Evolutionary conservation across 92 coral and sea anemone genomes (phyloP).

Genomic region (Epizoanthus stellaris): DNA sequence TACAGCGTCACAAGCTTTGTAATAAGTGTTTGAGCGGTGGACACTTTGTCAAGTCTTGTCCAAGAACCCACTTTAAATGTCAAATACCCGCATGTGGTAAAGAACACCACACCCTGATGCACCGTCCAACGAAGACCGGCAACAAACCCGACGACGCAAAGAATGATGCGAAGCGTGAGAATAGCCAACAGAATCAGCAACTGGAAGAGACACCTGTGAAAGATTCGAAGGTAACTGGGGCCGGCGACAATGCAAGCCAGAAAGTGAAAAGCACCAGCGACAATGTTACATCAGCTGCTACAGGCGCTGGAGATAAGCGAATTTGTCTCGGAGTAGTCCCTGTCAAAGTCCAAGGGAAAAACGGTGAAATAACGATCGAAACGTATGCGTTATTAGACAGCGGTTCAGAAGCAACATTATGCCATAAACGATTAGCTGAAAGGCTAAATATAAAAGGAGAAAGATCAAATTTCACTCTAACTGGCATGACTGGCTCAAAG

Average conservation of each 20-base stretch:
- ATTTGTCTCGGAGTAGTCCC: conserved; percentile 77
- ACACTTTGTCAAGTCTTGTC: conserved; percentile 65
- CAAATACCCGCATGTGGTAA: conserved; percentile 47
- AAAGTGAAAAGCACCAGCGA: neutral
- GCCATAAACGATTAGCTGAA: conserved; percentile 48
- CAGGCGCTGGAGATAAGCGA: conserved; percentile 73
- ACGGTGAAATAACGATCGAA: conserved; percentile 39
- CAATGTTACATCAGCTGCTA: conserved; percentile 40
- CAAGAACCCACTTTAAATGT: conserved; percentile 58
- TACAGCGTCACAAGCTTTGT: conserved; percentile 56
- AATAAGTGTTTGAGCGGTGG: conserved; percentile 66
- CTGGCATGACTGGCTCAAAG: conserved; percentile 66
- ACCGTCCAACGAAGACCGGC: conserved; percentile 42
- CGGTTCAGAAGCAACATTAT: conserved; percentile 74
- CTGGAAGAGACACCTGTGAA: neutral
- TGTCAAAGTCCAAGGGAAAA: conserved; percentile 66
- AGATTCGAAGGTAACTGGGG: conserved; percentile 8
- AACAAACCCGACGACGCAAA: neutral
- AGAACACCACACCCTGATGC: conserved; percentile 63
- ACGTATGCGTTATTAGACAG: conserved; percentile 71
- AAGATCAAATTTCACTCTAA: conserved; percentile 56
- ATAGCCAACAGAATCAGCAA: neutral
- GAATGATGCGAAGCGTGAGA: neutral
- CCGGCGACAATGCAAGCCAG: neutral
- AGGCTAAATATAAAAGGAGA: conserved; percentile 50